Percentiles rank a stretch among this genome's conserved stretches.
These are phyloP conservation scores for Matsumyia berberina DNA, from an alignment of 2,888 invertebrate species.

Conservation along the genomic window DNA sequence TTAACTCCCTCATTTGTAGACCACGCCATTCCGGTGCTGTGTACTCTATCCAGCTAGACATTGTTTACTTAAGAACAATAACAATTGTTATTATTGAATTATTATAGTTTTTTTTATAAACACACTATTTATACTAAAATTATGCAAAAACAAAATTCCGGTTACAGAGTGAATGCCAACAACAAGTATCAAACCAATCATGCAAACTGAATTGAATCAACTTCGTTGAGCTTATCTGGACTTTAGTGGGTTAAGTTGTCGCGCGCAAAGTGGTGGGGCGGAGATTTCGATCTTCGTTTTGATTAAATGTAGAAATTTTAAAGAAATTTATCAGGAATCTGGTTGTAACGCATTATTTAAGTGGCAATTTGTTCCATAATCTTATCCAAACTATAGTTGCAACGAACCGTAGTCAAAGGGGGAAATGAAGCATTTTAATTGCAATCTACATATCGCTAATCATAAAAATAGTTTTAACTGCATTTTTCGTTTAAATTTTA, in stretches of 20 bases:
- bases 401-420: no score
- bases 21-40: slow-evolving; percentile 86
- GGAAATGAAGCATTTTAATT: no score
- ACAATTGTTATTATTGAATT: no score
- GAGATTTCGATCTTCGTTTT: slow-evolving; percentile 28
- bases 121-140: not conserved
- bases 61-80: slow-evolving; percentile 74
- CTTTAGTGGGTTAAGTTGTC: slow-evolving; percentile 53
- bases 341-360: not conserved
- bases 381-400: no score
- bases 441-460: no score
- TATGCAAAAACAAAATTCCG: not conserved
- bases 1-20: slow-evolving; percentile 86
- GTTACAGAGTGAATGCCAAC: slow-evolving; percentile 11
- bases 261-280: slow-evolving; percentile 13
- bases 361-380: no score
- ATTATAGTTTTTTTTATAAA: not conserved
- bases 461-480: no score
- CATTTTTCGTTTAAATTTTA: no score
- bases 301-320: slow-evolving; percentile 15
- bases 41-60: slow-evolving; percentile 86
- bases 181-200: not conserved
- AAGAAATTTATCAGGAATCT: not conserved
- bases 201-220: slow-evolving; percentile 34
- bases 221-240: slow-evolving; percentile 33